Conservation (phyloP, 2,888 invertebrate species). For the Darwinula stevensoni region DNA sequence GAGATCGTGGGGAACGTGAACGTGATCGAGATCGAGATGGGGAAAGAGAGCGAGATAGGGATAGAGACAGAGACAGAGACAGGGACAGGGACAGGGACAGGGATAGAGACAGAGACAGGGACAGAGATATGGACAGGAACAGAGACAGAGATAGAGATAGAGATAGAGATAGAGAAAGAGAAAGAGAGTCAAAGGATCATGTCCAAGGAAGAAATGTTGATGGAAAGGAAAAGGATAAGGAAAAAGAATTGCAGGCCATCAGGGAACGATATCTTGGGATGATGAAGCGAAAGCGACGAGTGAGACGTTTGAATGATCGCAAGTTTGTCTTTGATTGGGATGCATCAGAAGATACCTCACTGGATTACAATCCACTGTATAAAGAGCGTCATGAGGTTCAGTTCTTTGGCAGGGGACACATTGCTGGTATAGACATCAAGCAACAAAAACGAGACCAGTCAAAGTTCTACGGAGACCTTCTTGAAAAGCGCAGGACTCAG, state of each 20-base stretch:
- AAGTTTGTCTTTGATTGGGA: constrained; percentile 99
- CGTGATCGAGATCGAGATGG: constrained; percentile 16
- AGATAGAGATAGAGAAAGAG: constrained; percentile 16
- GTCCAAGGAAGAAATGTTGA: too few relatives aligned
- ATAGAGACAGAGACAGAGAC: constrained; percentile 13
- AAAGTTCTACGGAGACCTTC: constrained; percentile 78
- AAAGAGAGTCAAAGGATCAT: constrained; percentile 11
- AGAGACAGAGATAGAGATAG: constrained; percentile 16
- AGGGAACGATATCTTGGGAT: constrained; percentile 81
- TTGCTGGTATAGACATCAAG: constrained; percentile 95
- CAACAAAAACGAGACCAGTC: constrained; percentile 80
- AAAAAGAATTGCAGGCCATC: constrained; percentile 77
- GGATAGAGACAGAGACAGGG: constrained; percentile 12
- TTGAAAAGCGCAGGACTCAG: constrained; percentile 81
- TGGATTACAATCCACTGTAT: constrained; percentile 86
- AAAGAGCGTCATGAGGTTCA: constrained; percentile 86
- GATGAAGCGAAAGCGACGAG: constrained; percentile 54
- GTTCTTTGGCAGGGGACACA: constrained; percentile 88
- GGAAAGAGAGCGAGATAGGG: constrained; percentile 12
- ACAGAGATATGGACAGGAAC: constrained; percentile 10
- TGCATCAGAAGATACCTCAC: constrained; percentile 89
- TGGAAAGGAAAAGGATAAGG: constrained; percentile 38
- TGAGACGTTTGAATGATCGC: constrained; percentile 74
- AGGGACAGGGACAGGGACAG: constrained; percentile 16
- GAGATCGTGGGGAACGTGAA: constrained; percentile 11